These are phyloP conservation scores for Bubo scandiacus DNA, from an alignment of 2,113 vertebrate genomes.

Conservation along the genomic window DNA sequence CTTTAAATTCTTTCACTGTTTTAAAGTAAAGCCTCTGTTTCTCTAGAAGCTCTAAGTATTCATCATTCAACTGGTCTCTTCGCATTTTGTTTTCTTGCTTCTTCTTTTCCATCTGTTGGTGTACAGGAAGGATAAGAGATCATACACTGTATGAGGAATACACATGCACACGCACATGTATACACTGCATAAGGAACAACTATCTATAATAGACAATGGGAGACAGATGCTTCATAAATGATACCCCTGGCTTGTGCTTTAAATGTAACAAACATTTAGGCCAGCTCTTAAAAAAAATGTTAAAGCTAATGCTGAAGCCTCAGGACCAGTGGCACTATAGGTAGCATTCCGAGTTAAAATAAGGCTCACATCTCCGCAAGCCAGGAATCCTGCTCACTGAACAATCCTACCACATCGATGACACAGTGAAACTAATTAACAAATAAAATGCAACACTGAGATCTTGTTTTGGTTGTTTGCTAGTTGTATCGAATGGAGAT, in stretches of 20 bases:
- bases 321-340: neutral
- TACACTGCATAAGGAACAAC: neutral
- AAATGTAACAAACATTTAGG: neutral
- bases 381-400: neutral
- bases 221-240: neutral
- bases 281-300: neutral
- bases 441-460: neutral
- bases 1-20: conserved; percentile 98
- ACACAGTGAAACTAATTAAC: neutral
- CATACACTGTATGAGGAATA: neutral
- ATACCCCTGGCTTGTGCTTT: neutral
- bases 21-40: conserved; percentile 98
- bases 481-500: neutral
- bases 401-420: neutral
- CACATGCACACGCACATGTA: neutral
- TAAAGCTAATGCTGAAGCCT: neutral
- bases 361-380: neutral
- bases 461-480: neutral
- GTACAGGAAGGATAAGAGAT: neutral
- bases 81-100: conserved; percentile 99
- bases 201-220: neutral
- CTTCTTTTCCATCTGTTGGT: conserved; percentile 93
- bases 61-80: conserved; percentile 94
- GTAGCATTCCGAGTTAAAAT: neutral
- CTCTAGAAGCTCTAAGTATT: conserved; percentile 94